Conservation (phyloP, 2,888 invertebrate genomes). For the Drosophila mimica region DNA sequence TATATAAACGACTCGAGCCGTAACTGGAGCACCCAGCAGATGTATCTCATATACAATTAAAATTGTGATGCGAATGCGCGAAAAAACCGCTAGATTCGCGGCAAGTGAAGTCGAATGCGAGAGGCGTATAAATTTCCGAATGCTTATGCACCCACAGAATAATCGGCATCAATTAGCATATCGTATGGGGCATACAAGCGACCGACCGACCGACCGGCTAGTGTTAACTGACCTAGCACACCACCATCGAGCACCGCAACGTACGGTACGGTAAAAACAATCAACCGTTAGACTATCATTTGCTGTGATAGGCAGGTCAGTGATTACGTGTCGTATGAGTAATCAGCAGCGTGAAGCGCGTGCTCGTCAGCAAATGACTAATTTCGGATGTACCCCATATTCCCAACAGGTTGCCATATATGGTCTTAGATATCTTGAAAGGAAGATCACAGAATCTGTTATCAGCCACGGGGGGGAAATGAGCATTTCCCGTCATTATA, state of each 20-base stretch:
- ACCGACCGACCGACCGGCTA: background rate
- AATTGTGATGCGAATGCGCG: constrained; percentile 37
- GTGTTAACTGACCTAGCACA: constrained; percentile 58
- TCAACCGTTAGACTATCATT: constrained; percentile 32
- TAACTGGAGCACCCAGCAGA: constrained; percentile 62
- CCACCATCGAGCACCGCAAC: constrained; percentile 16
- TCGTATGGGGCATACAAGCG: constrained; percentile 29
- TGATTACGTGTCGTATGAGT: constrained; percentile 73
- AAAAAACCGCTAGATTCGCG: constrained; percentile 42
- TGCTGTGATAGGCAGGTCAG: constrained; percentile 26
- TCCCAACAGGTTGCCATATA: constrained; percentile 19
- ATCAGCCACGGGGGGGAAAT: constrained; percentile 23
- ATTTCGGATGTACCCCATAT: constrained; percentile 19
- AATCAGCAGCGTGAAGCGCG: constrained; percentile 40
- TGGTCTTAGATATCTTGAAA: constrained; percentile 5
- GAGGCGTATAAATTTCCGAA: constrained; percentile 32
- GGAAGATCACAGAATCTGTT: constrained; percentile 15
- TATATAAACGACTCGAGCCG: constrained; percentile 35
- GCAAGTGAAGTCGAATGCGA: constrained; percentile 34
- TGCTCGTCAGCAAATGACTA: constrained; percentile 40
- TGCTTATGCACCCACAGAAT: constrained; percentile 47
- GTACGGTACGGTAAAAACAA: constrained; percentile 24
- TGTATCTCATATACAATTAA: constrained; percentile 49
- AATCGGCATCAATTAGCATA: constrained; percentile 40
- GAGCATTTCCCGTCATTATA: constrained; percentile 27